A percentile compares a stretch with the other conserved stretches of the same genome.
Conservation (phyloP, 2,888 invertebrate species). For the Tachina lurida region DNA sequence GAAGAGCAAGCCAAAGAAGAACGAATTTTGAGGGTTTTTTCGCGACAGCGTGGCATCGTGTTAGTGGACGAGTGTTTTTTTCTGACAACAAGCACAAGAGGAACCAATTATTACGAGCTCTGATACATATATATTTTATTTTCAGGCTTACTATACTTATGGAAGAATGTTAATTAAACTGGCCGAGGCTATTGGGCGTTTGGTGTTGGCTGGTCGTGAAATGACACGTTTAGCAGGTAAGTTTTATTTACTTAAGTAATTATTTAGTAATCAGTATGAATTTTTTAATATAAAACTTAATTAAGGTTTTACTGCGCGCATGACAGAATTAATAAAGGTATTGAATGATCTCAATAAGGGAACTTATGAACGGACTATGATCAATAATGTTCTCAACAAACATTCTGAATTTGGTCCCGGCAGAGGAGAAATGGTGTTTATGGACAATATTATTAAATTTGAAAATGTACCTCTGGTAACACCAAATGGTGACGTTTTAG, state of each 20-base stretch:
- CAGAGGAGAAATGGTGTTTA: conserved; percentile 90
- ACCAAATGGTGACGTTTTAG: conserved; percentile 97
- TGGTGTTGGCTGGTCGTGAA: conserved; percentile 97
- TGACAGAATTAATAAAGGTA: conserved; percentile 94
- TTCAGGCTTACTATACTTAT: conserved; percentile 95
- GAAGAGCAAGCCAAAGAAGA: no score
- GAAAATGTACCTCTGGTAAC: conserved; percentile 97
- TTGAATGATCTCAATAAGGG: conserved; percentile 92
- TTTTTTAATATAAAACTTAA: not conserved
- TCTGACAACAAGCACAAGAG: no score
- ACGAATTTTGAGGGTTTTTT: no score
- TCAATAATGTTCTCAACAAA: conserved; percentile 80
- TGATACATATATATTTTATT: not conserved
- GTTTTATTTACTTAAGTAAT: not conserved
- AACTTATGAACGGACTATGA: conserved; percentile 86
- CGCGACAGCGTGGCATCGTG: no score
- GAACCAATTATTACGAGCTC: no score
- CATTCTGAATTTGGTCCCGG: conserved; percentile 86
- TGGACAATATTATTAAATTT: conserved; percentile 95
- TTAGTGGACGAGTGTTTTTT: no score
- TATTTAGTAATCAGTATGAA: not conserved
- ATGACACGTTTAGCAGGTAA: conserved; percentile 94
- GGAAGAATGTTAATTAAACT: conserved; percentile 92
- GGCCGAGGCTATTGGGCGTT: conserved; percentile 97
- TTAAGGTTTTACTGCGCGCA: conserved; percentile 91